These are phyloP conservation scores for Temnothorax rugatulus DNA, from an alignment of 2,888 invertebrate species.

Conservation along the genomic window DNA sequence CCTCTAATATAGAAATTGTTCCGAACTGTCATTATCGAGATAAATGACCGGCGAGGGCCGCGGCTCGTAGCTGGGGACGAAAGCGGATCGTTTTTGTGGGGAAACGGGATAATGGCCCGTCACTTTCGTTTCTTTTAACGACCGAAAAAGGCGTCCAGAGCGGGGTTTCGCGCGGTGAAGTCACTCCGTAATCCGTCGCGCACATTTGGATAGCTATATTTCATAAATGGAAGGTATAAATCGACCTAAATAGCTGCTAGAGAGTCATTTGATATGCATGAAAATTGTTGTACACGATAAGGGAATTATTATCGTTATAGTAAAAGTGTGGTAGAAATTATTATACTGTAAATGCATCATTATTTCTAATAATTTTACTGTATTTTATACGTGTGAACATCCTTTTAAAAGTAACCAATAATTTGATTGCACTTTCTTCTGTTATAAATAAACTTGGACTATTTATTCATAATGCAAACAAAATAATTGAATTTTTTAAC, in stretches of 20 bases:
- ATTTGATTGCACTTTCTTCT: not conserved
- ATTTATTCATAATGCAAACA: not conserved
- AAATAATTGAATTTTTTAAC: not conserved
- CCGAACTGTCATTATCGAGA: constrained; percentile 62
- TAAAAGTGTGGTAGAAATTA: constrained; percentile 1
- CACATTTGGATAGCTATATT: constrained; percentile 47
- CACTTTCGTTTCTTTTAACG: constrained; percentile 59
- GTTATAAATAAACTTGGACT: not conserved
- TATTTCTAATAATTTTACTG: constrained; percentile 1
- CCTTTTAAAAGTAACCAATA: not conserved
- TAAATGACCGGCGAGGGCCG: constrained; percentile 49
- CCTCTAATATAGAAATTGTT: constrained; percentile 44
- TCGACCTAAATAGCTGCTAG: constrained; percentile 17
- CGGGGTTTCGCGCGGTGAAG: constrained; percentile 31
- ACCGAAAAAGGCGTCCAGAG: constrained; percentile 58
- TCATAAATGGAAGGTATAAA: constrained; percentile 41
- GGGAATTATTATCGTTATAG: not conserved
- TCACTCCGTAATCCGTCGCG: constrained; percentile 45
- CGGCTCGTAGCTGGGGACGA: constrained; percentile 27
- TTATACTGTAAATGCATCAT: not conserved
- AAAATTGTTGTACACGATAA: constrained; percentile 19
- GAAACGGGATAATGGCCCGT: constrained; percentile 59
- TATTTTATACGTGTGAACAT: not conserved
- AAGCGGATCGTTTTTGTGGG: constrained; percentile 60
- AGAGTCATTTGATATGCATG: not conserved